A percentile compares a stretch with the other conserved stretches of the same genome.
Conservation (phyloP, 2,797 vertebrate species). For the Hyperoplus lanceolatus region DNA sequence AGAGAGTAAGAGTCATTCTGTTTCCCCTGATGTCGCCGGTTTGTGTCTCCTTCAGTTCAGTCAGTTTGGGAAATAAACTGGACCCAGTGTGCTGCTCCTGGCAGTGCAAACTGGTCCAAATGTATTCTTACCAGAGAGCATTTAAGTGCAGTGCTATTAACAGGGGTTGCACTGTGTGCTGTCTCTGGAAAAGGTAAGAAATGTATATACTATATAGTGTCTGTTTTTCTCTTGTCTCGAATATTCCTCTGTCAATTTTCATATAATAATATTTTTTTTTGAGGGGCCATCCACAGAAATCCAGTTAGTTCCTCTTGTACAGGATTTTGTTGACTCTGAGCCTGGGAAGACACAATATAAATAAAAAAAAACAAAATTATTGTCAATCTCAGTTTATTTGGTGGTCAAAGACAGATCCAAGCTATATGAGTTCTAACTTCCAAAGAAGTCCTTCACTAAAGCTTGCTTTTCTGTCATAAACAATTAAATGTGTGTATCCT, state of each 20-base stretch:
- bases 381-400: background rate
- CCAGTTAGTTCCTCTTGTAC: conserved; percentile 21
- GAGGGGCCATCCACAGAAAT: conserved; percentile 34
- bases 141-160: conserved; percentile 48
- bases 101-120: conserved; percentile 19
- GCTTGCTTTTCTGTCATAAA: background rate
- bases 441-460: background rate
- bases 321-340: background rate
- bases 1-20: conserved; percentile 1
- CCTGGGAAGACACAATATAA: conserved; percentile 44
- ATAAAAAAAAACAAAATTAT: conserved; percentile 8
- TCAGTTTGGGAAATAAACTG: conserved; percentile 22
- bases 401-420: background rate
- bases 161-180: conserved; percentile 13
- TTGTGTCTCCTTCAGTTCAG: conserved; percentile 20
- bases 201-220: conserved; percentile 30
- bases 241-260: background rate
- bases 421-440: background rate
- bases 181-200: conserved; percentile 24
- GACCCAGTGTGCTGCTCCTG: background rate
- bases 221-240: conserved; percentile 25
- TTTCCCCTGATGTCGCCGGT: conserved; percentile 4
- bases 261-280: conserved; percentile 4
- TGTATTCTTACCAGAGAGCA: conserved; percentile 23
- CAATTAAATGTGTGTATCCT: background rate